These are phyloP conservation scores for Diadegma fenestrale DNA, from an alignment of 2,888 invertebrate genomes.

Conservation along the genomic window DNA sequence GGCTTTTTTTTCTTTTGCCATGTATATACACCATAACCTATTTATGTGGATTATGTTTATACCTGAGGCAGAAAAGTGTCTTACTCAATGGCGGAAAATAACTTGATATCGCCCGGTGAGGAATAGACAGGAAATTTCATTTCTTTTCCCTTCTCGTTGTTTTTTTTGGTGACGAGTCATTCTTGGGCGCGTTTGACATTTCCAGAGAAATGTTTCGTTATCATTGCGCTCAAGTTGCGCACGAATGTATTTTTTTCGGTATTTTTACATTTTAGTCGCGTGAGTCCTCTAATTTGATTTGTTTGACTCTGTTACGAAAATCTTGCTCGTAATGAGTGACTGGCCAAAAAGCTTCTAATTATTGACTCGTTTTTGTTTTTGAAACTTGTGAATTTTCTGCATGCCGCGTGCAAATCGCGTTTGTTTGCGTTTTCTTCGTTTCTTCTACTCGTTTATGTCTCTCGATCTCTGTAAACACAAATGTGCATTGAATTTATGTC, in stretches of 20 bases:
- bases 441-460: not conserved
- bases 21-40: not conserved
- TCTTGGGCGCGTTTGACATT: not conserved
- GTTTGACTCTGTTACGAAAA: not conserved
- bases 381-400: not conserved
- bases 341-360: not conserved
- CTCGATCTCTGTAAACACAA: not conserved
- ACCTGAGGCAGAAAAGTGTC: not conserved
- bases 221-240: too few species aligned
- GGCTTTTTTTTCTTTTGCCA: not conserved
- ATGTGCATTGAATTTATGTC: not conserved
- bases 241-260: too few species aligned
- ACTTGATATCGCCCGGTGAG: slow-evolving; percentile 11
- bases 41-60: not conserved
- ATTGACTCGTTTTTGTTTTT: not conserved
- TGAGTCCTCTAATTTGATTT: not conserved
- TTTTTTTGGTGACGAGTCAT: too few species aligned
- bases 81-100: not conserved
- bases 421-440: not conserved
- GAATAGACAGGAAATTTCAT: not conserved
- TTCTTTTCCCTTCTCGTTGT: not conserved
- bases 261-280: too few species aligned
- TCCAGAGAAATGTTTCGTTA: not conserved
- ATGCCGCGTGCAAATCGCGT: not conserved
- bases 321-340: not conserved